phyloP scores from a whole-genome alignment of 2,888 invertebrate genomes.

The Patella pellucida region DNA sequence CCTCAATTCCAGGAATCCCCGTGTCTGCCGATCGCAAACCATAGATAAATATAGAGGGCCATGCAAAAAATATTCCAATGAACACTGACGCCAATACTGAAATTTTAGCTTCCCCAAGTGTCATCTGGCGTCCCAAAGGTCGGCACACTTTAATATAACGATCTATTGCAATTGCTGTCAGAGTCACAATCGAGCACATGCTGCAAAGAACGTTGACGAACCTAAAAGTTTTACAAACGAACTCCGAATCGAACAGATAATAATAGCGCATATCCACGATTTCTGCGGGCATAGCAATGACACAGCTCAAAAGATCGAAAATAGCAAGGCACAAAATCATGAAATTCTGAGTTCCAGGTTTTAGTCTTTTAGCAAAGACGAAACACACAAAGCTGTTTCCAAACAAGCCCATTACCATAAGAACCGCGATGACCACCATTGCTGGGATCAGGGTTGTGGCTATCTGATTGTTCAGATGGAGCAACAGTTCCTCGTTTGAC shows the following conservation, averaged over 20 bases:
- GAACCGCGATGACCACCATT: conserved; percentile 45
- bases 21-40: conserved; percentile 44
- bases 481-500: conserved; percentile 16
- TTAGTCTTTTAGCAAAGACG: conserved; percentile 47
- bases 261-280: conserved; percentile 53
- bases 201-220: conserved; percentile 50
- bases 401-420: conserved; percentile 50
- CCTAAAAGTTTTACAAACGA: conserved; percentile 50
- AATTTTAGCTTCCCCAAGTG: conserved; percentile 41
- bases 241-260: conserved; percentile 50
- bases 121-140: conserved; percentile 48
- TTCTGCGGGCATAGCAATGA: conserved; percentile 52
- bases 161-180: conserved; percentile 53
- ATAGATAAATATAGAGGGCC: conserved; percentile 49
- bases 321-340: conserved; percentile 52
- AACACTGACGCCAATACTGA: conserved; percentile 40
- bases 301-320: conserved; percentile 53
- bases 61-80: conserved; percentile 44
- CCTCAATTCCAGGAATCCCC: conserved; percentile 38
- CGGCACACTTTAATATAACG: conserved; percentile 53
- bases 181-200: conserved; percentile 52
- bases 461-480: conserved; percentile 40
- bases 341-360: conserved; percentile 46
- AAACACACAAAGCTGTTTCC: conserved; percentile 53
- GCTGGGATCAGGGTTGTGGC: conserved; percentile 50